phyloP scores from a whole-genome alignment of 2,113 vertebrate genomes.

The Psammodynastes pulverulentus region DNA sequence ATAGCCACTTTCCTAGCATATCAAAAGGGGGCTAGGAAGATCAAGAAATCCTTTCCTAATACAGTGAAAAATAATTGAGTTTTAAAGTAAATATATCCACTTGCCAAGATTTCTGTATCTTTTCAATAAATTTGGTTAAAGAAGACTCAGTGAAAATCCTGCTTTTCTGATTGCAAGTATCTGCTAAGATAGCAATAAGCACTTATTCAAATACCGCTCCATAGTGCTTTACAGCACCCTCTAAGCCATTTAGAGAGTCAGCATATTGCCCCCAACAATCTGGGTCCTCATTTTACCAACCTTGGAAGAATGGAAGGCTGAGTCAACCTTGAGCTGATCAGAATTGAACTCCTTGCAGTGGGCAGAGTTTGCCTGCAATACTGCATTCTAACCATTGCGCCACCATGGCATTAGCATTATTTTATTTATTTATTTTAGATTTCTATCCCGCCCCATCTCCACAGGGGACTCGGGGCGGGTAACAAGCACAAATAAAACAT shows the following conservation, averaged over 20 bases:
- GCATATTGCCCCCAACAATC: not conserved
- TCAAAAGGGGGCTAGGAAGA: not conserved
- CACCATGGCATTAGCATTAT: not conserved
- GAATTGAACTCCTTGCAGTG: not conserved
- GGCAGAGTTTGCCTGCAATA: not conserved
- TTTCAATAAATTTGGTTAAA: not conserved
- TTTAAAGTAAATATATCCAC: not conserved
- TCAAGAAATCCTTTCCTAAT: not conserved
- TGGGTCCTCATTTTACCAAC: not conserved
- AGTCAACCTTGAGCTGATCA: not conserved
- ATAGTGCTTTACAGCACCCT: not conserved
- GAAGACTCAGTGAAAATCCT: not conserved
- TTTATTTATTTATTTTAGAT: too few relatives aligned
- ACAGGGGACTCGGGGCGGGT: too few relatives aligned
- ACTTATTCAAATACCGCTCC: not conserved
- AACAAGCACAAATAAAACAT: too few relatives aligned
- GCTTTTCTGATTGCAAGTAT: not conserved
- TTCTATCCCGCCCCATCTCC: too few relatives aligned
- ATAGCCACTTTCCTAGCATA: not conserved
- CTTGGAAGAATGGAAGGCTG: not conserved
- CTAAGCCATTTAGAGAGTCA: not conserved
- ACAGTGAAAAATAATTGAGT: not conserved
- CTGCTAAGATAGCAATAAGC: not conserved
- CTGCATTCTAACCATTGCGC: not conserved
- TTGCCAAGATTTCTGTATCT: not conserved